Conservation (phyloP, 1,140 invertebrate species). For the Neoseiulus cucumeris region DNA sequence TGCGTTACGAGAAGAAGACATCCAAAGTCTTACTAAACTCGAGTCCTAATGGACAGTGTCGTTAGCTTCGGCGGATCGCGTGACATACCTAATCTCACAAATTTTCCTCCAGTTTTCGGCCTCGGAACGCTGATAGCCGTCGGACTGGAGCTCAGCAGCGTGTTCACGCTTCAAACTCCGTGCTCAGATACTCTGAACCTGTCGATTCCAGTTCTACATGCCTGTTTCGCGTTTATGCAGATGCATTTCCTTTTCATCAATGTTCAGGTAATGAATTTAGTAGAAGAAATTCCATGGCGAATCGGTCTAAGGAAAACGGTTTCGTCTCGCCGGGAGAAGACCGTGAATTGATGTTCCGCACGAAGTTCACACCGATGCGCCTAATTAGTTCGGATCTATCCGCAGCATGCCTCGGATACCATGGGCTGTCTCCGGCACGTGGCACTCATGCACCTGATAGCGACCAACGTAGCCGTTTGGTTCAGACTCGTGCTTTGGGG, state of each 20-base stretch:
- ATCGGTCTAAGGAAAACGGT: too few relatives aligned
- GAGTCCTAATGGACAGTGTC: too few relatives aligned
- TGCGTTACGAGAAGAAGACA: conserved; percentile 23
- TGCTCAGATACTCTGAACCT: conserved; percentile 38
- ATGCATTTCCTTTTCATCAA: conserved; percentile 49
- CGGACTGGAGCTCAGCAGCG: conserved; percentile 41
- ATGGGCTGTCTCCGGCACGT: conserved; percentile 27
- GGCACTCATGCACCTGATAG: conserved; percentile 39
- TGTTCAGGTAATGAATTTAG: conserved; percentile 44
- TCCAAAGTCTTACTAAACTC: too few relatives aligned
- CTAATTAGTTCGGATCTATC: neutral
- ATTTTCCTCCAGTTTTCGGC: conserved; percentile 36
- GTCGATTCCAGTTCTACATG: conserved; percentile 41
- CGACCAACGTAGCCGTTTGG: conserved; percentile 40
- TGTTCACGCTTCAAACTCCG: conserved; percentile 35
- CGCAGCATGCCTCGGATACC: conserved; percentile 18
- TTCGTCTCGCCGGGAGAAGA: too few relatives aligned
- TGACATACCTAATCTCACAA: conserved; percentile 4
- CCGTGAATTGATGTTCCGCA: too few relatives aligned
- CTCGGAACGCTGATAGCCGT: conserved; percentile 43
- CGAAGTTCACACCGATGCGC: too few relatives aligned
- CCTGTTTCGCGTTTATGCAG: conserved; percentile 45
- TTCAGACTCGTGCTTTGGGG: conserved; percentile 40
- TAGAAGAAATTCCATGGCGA: too few relatives aligned
- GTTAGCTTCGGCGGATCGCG: too few relatives aligned